Base-by-base conservation (phyloP, 2,113 vertebrate species). In the Phylloscopus whistleri region DNA sequence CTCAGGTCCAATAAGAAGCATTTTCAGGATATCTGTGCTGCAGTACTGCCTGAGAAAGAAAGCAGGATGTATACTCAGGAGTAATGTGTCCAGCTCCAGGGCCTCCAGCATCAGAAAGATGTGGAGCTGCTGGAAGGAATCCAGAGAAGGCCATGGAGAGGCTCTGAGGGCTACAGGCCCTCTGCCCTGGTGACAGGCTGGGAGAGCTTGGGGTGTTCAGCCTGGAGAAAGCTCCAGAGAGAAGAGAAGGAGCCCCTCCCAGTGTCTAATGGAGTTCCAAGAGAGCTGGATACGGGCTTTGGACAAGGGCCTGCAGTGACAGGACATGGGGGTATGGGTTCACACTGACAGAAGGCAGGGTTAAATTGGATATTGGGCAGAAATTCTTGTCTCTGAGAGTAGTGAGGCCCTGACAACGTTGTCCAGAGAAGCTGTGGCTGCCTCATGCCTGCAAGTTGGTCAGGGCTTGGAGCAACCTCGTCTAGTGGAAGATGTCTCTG, bases 401-500 rank as follows among this genome's bases (percentile, higher is more conserved):
- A 49, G 49, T 10, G 35, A 77, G 18, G 35, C 27, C 26, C 27
- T 63, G 49, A 35, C 31, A 55, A 63, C 21, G 18, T 2, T 37
- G n/a, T 10, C 55, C 48, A 76, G 55, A 55, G 78, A 75, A 68
- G 63, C 17, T 49, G 35, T 48, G 41, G 30, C 17, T 55, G n/a
- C 41, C 20, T 20, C 41, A 41, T 33, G 24, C 55, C 26, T 76
- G 11, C 48, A 55, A 35, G 21, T 5, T 69, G n/a, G 48, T 15
- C 0, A 0, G 28, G 30, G 26, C 30, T 69, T 76, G 21, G 41
- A 76, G 41, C n/a, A 55, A 46, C 30, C 39, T 82, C 0, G 0
- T 41, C 48, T 31, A 27, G 41, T 76, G 41, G 20, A 41, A 35
- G 9, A 53, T 22, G 24, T 22, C 39, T 37, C 62, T 75, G 39